Base-by-base conservation (phyloP, 2,888 invertebrate species). In the Trimorus sp. region DNA sequence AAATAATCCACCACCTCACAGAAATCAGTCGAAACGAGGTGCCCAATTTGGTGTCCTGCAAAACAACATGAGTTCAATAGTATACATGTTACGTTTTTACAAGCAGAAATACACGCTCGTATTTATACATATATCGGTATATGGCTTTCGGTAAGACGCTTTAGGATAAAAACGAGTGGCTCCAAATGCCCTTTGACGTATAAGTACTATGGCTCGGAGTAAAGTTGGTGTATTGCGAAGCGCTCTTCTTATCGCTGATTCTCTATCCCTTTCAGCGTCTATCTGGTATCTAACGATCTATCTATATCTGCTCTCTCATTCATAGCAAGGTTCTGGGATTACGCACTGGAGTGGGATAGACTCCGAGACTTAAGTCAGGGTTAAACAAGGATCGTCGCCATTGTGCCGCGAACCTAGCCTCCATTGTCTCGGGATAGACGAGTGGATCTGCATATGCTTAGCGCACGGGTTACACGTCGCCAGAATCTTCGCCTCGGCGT, bases 401-500 rank as follows among this genome's bases (percentile, higher is more conserved):
- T 91, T 91, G 91, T 91, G 89, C 90, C 81, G 84, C 84, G 87
- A 86, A 86, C 88, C 86, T 86, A 84, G 89, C 84, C 87, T 84
- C 90, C 87, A 91, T 91, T 91, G 91, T 91, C 89, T 91, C 88
- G 88, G 89, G 88, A 89, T 89, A 90, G 89, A 91, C 90, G 91
- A 91, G 91, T 91, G 90, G 91, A 91, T 91, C 91, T 91, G 91
- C 91, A 91, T 91, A 91, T 90, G 91, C 90, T 91, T 91, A 91
- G 88, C 90, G 85, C 88, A 81, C 86, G 90, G 89, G 90, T 90
- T 90, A 90, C 87, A 90, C 88, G 86, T 83, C 87, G 85, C 62
- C 65, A 80, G 85, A 84, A 85, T 87, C 87, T 86, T 88, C 86
- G 85, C 85, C 85, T 76, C 82, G 14, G 53, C 73, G 84, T 79